Evolutionary conservation across 2,888 invertebrate species (phyloP).

Genomic region (Phaedon cochleariae): DNA sequence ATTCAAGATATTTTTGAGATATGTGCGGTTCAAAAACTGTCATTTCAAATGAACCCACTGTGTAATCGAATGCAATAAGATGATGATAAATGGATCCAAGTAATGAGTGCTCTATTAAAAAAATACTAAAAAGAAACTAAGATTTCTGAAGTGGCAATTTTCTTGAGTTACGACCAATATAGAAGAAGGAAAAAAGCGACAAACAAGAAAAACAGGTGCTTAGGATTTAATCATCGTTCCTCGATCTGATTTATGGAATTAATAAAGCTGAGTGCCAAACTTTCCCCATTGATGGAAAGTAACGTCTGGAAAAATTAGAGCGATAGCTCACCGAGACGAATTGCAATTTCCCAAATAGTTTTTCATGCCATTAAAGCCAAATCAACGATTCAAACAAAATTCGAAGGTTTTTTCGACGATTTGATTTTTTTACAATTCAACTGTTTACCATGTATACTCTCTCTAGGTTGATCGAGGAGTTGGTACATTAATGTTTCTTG

Average conservation of each 20-base stretch:
- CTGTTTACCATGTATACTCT: no score
- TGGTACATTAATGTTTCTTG: no score
- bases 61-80: no score
- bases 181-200: background rate
- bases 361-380: no score
- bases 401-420: no score
- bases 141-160: background rate
- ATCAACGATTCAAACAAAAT: no score
- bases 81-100: background rate
- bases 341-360: background rate
- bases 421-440: no score
- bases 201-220: conserved; percentile 29
- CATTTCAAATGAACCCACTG: no score
- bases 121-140: background rate
- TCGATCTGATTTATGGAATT: conserved; percentile 16
- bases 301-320: background rate
- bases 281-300: background rate
- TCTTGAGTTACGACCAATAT: background rate
- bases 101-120: background rate
- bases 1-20: no score
- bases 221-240: conserved; percentile 31
- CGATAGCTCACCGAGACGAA: background rate
- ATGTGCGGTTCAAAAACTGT: no score
- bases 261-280: conserved; percentile 17
- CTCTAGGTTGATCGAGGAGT: no score